Base-by-base conservation (phyloP, 64 coral and sea anemone species). In the Dendrophyllia cribrosa region DNA sequence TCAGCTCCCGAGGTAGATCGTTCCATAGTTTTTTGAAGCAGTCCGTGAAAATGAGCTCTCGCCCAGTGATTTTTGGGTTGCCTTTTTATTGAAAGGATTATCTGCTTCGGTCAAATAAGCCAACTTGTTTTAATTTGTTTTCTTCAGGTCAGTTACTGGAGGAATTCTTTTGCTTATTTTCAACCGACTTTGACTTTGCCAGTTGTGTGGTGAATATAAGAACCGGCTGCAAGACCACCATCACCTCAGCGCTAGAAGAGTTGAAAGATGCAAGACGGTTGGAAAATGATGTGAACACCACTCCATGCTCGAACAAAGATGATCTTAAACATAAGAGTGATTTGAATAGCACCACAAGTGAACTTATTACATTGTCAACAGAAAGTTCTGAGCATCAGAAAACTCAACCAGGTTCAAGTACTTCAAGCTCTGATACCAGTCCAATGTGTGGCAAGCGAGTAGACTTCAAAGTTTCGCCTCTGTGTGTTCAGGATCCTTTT, bases 401-500 rank as follows among this genome's bases (percentile, higher is more conserved):
- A 11, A 7, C 43, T 19, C 15, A 22, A 25, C 49, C 79, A 66
- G 47, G n/a, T 50, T 65, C 61, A 21, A 6, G 17, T 51, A 22
- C 7, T 13, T 20, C 45, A 50, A 49, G 62, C 20, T 21, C 44
- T 84, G 7, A 66, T 13, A 68, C 7, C 1, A 24, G 13, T 59
- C 22, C 62, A 84, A 21, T 9, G 2, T 19, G 8, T 46, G 43
- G 80, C 19, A 84, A 84, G 43, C 80, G 13, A 43, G 76, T 66
- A 7, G 11, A 63, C 11, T 98, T 95, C 19, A 98, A 98, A 59
- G 24, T 75, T 10, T 87, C 96, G 23, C 77, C 93, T 3, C 13
- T 99, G 13, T 93, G 88, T 75, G 92, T 99, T n/a, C 97, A 99
- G 59, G 97, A 99, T 60, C 97, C 97, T 15, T 96, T 99, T 86